Conservation (phyloP, 2,888 invertebrate genomes). For the Pterostichus niger region DNA sequence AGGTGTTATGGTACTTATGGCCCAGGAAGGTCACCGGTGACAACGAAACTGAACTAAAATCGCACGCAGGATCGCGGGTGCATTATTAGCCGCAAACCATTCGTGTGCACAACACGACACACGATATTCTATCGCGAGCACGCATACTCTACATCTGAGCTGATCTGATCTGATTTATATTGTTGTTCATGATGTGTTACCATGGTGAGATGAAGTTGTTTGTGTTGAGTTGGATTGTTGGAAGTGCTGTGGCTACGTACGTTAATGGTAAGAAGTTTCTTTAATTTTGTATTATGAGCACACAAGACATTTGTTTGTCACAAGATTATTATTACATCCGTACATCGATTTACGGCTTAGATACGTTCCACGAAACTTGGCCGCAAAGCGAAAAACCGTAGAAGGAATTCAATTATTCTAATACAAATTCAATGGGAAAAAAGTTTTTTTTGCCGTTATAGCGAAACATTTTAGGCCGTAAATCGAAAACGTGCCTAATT, state of each 20-base stretch:
- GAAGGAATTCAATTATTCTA: too few relatives aligned
- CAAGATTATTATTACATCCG: too few relatives aligned
- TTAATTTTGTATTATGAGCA: too few relatives aligned
- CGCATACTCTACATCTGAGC: background rate
- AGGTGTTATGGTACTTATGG: slow-evolving; percentile 8
- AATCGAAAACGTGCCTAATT: too few relatives aligned
- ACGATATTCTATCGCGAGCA: background rate
- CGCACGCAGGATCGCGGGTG: slow-evolving; percentile 14
- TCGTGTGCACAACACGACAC: slow-evolving; percentile 36
- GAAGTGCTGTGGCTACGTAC: slow-evolving; percentile 27
- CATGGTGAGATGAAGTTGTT: slow-evolving; percentile 16
- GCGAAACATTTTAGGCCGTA: too few relatives aligned
- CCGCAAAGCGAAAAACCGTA: too few relatives aligned
- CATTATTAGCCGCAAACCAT: slow-evolving; percentile 36
- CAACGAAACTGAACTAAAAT: slow-evolving; percentile 22
- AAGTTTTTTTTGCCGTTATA: too few relatives aligned
- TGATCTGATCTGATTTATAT: background rate
- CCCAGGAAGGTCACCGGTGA: slow-evolving; percentile 29
- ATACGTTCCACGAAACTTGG: too few relatives aligned
- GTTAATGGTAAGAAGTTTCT: slow-evolving; percentile 48
- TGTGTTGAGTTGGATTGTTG: slow-evolving; percentile 24
- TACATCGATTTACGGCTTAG: too few relatives aligned
- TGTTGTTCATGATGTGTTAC: slow-evolving; percentile 21
- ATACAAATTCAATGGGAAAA: too few relatives aligned
- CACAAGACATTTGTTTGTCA: too few relatives aligned